phyloP scores from a whole-genome alignment of 2,113 vertebrate species.

The Xenopus borealis region DNA sequence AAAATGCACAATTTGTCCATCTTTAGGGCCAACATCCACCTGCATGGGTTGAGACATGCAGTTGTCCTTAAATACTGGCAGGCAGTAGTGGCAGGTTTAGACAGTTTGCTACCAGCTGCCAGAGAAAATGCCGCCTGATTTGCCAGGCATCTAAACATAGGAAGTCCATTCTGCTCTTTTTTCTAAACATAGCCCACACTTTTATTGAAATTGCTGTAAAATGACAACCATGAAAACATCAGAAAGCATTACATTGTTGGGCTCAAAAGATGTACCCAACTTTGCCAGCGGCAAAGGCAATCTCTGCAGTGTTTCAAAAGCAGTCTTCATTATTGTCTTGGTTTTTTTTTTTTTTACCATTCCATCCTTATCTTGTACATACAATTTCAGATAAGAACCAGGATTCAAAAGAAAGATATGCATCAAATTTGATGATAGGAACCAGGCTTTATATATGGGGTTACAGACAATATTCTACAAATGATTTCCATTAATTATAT shows the following conservation, averaged over 20 bases:
- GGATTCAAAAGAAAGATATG: constrained; percentile 31
- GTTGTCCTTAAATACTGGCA: too few relatives aligned
- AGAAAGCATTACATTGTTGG: constrained; percentile 12
- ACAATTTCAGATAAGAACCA: constrained; percentile 24
- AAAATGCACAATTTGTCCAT: too few relatives aligned
- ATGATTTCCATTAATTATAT: constrained; percentile 12
- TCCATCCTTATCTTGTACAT: constrained; percentile 21
- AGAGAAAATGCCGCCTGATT: too few relatives aligned
- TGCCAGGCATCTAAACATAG: too few relatives aligned
- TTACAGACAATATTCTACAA: not conserved
- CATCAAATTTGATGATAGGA: constrained; percentile 29
- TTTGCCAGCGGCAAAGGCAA: constrained; percentile 44
- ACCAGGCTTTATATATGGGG: not conserved
- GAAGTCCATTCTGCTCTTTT: too few relatives aligned
- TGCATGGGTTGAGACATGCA: too few relatives aligned
- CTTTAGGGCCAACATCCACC: too few relatives aligned
- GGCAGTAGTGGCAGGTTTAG: too few relatives aligned
- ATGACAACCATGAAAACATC: too few relatives aligned
- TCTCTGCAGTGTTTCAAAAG: constrained; percentile 21
- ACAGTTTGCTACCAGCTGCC: too few relatives aligned
- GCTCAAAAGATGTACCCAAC: constrained; percentile 25
- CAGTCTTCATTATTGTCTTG: constrained; percentile 37
- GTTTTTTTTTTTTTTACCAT: constrained; percentile 18
- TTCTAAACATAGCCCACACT: too few relatives aligned
- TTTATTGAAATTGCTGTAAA: too few relatives aligned